Base-by-base conservation (phyloP, 2,888 invertebrate genomes). In the Polymixis lichenea region DNA sequence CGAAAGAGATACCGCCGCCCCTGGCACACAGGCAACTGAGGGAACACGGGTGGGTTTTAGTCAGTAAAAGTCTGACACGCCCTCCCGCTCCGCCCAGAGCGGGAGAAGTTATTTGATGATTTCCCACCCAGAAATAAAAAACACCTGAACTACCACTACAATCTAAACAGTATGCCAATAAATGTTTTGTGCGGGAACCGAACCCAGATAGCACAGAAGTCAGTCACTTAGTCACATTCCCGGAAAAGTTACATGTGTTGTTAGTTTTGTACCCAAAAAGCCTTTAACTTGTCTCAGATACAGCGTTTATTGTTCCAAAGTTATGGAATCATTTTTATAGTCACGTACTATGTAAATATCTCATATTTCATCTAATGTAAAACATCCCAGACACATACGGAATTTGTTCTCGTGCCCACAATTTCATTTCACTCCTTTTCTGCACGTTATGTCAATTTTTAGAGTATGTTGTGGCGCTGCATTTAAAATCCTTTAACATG, bases 321-420 rank as follows among this genome's bases (percentile, higher is more conserved):
- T 75, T 64, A 38, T 68, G 51, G 75, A 64, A 64, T 46, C n/a
- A 75, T 64, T 64, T 75, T 28, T 17, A 82, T 46, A 72, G 73
- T 78, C 75, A 75, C 82, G 78, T 84, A 68, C 19, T 72, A 70
- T 75, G 71, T 78, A 76, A 82, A 72, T 72, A 85, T n/a, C 53
- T 74, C 73, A 58, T 77, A 76, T 75, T 78, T 82, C 64, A 75
- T 65, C 69, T 66, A 82, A 77, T 82, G 71, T 84, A 43, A 64
- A 74, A 75, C 69, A 64, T 56, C 53, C 58, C 43, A 64, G 64
- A 58, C 70, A 73, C 67, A 67, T 77, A 69, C 67, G 53, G 65
- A 73, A 77, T 73, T 55, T 71, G 38, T 66, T 82, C 73, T 72
- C 65, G 49, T 43, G 65, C 19, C 68, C 32, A 77, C 43, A 68